These are phyloP conservation scores for Microplitis manilae DNA, from an alignment of 2,888 invertebrate species.

Conservation along the genomic window DNA sequence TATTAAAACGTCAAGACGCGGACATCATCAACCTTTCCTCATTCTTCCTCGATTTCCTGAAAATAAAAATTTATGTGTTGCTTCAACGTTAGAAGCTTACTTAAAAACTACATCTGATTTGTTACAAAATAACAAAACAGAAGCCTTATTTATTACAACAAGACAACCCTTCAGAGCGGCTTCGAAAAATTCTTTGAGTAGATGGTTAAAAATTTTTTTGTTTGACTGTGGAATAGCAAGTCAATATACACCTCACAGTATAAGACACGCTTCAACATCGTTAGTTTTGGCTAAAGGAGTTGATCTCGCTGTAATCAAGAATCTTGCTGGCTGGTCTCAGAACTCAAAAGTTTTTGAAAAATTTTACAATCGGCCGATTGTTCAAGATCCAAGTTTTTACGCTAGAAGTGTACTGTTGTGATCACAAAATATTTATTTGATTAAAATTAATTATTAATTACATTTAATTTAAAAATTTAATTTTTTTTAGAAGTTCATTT, in stretches of 20 bases:
- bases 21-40: too few species aligned
- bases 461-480: too few species aligned
- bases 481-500: too few species aligned
- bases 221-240: background rate
- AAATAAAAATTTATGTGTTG: constrained; percentile 36
- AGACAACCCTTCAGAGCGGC: background rate
- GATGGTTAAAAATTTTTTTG: too few species aligned
- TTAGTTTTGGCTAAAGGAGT: constrained; percentile 9
- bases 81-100: constrained; percentile 24
- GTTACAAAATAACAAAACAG: background rate
- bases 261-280: background rate
- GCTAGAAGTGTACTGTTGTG: background rate
- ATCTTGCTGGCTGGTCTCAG: constrained; percentile 34
- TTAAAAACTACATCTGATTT: constrained; percentile 32
- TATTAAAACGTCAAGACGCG: too few species aligned
- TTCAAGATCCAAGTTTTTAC: background rate
- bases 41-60: too few species aligned
- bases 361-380: constrained; percentile 34
- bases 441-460: too few species aligned
- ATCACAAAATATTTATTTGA: too few species aligned
- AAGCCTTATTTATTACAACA: background rate
- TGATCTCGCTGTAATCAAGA: constrained; percentile 30
- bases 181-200: background rate
- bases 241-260: background rate
- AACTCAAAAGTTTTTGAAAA: constrained; percentile 37